These are phyloP conservation scores for Polylopha cassiicola DNA, from an alignment of 2,888 invertebrate genomes.

Conservation along the genomic window DNA sequence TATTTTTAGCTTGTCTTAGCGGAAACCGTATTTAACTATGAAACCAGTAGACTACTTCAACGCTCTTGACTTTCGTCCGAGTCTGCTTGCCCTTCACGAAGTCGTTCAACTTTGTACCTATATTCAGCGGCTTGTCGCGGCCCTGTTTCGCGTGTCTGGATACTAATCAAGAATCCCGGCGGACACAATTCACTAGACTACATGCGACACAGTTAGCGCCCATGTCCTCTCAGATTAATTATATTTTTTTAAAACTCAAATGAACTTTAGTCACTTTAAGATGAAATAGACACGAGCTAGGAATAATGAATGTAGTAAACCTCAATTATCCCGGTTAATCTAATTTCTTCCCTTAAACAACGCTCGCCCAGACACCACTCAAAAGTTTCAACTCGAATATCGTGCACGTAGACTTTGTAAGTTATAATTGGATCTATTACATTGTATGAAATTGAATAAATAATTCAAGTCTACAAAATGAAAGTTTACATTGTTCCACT, in stretches of 20 bases:
- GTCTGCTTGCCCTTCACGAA: constrained; percentile 4
- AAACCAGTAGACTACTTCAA: constrained; percentile 5
- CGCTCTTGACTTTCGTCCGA: constrained; percentile 8
- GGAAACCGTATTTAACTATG: no score
- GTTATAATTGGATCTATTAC: background rate
- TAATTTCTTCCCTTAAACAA: no score
- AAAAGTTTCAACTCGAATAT: no score
- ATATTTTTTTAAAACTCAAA: no score
- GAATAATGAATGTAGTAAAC: constrained; percentile 11
- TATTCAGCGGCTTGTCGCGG: constrained; percentile 1
- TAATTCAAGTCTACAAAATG: constrained; percentile 1
- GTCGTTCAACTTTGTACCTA: constrained; percentile 16
- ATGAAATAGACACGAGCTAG: no score
- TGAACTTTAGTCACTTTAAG: no score
- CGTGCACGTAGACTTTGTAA: background rate
- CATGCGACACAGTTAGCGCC: no score
- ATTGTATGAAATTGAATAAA: constrained; percentile 3
- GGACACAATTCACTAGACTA: constrained; percentile 11
- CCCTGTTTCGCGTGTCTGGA: constrained; percentile 14
- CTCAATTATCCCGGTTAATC: no score
- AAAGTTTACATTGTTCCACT: constrained; percentile 25
- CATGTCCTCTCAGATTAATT: no score
- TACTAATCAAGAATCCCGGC: constrained; percentile 11
- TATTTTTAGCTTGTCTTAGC: no score
- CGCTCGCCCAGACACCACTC: no score